A percentile compares a stretch with the other conserved stretches of the same genome.
Conservation (phyloP, 2,113 vertebrate species). For the Dicaeum eximium region DNA sequence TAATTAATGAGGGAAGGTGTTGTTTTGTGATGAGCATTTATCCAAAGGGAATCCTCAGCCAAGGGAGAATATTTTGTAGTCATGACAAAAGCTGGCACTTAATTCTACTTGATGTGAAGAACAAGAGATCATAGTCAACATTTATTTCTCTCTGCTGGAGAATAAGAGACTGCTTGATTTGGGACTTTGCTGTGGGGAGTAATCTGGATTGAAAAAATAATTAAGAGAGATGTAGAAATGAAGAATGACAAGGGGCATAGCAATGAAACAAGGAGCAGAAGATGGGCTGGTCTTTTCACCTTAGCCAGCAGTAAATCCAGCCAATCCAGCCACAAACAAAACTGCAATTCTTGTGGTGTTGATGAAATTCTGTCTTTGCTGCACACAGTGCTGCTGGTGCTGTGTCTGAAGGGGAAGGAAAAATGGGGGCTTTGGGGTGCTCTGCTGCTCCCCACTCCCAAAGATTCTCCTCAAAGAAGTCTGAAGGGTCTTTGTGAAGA, state of each 20-base stretch:
- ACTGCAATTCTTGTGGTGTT: not conserved
- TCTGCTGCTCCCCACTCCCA: not conserved
- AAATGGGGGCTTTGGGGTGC: not conserved
- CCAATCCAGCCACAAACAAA: not conserved
- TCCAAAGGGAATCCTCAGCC: not conserved
- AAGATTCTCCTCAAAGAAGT: not conserved
- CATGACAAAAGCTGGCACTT: not conserved
- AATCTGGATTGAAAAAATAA: not conserved
- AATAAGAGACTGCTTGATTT: not conserved
- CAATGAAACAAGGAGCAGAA: constrained; percentile 14
- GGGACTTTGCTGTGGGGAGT: not conserved
- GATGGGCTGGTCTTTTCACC: not conserved
- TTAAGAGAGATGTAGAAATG: not conserved
- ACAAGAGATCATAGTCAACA: not conserved
- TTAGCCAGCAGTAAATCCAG: not conserved
- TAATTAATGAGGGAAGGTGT: not conserved
- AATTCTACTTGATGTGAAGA: not conserved
- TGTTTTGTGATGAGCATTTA: not conserved
- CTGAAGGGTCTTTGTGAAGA: not conserved
- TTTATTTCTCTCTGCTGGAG: not conserved
- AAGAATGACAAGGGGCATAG: not conserved
- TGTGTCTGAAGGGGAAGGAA: not conserved
- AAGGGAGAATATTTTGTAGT: not conserved
- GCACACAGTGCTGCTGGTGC: not conserved
- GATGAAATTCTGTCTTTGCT: not conserved